phyloP scores from a whole-genome alignment of 2,888 invertebrate species.

The Luperina nickerlii region DNA sequence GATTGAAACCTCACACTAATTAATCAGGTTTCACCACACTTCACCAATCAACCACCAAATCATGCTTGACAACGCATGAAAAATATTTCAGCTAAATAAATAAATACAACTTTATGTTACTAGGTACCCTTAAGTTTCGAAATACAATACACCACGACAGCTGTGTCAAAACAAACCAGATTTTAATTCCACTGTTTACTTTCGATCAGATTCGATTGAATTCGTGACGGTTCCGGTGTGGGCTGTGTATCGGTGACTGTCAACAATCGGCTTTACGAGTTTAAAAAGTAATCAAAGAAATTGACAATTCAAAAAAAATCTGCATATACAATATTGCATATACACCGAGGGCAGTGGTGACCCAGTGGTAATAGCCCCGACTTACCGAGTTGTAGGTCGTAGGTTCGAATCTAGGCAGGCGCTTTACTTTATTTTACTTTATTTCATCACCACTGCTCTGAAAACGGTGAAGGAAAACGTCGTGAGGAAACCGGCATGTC shows the following conservation, averaged over 20 bases:
- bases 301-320: not conserved
- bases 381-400: no score
- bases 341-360: no score
- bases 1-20: not conserved
- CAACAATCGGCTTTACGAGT: not conserved
- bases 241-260: not conserved
- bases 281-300: slow-evolving; percentile 5
- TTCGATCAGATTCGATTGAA: slow-evolving; percentile 57
- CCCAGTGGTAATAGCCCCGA: no score
- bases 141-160: slow-evolving; percentile 24
- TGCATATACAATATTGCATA: not conserved
- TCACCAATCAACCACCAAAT: not conserved
- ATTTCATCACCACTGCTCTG: no score
- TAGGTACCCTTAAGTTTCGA: not conserved
- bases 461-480: no score
- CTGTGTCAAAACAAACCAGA: slow-evolving; percentile 31
- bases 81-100: not conserved
- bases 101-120: slow-evolving; percentile 10
- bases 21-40: not conserved
- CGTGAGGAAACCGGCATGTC: no score
- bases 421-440: no score
- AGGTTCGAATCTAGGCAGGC: no score
- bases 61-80: not conserved
- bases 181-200: slow-evolving; percentile 58
- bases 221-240: slow-evolving; percentile 24